Conservation (phyloP, 2,797 vertebrate species). For the Intellagama lesueurii region DNA sequence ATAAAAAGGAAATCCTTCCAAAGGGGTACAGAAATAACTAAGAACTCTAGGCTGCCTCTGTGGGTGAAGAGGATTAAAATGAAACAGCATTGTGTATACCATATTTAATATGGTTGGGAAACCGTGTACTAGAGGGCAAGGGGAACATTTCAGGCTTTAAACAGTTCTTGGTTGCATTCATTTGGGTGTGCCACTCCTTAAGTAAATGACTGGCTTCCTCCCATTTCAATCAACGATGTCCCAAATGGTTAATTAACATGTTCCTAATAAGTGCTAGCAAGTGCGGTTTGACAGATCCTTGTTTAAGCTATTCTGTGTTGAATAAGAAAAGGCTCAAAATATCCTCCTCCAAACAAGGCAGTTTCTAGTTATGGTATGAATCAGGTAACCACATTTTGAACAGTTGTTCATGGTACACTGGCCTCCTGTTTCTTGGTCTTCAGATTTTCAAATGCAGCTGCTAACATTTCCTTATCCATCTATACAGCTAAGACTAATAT, state of each 20-base stretch:
- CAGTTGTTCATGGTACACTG: conserved; percentile 67
- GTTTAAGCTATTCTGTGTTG: conserved; percentile 45
- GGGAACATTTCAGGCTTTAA: not conserved
- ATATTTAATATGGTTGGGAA: not conserved
- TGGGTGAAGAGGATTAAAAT: too few species aligned
- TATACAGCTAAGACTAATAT: conserved; percentile 67
- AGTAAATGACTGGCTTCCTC: not conserved
- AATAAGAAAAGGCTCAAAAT: conserved; percentile 38
- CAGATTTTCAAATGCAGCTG: conserved; percentile 70
- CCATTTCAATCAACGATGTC: not conserved
- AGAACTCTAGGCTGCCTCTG: not conserved
- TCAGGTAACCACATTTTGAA: conserved; percentile 70
- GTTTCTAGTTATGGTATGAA: conserved; percentile 56
- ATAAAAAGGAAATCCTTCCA: too few species aligned
- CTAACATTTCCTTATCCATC: conserved; percentile 74
- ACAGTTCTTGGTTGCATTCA: not conserved
- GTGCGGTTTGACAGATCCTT: conserved; percentile 3
- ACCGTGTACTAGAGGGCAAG: not conserved
- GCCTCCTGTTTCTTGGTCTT: conserved; percentile 55
- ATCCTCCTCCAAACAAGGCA: conserved; percentile 25
- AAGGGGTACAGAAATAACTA: too few species aligned
- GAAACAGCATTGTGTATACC: too few species aligned
- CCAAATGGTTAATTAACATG: conserved; percentile 4
- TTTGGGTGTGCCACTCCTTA: not conserved
- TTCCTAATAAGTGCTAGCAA: not conserved